phyloP scores from a whole-genome alignment of 64 coral and sea anemone genomes.

The Pocillopora verrucosa region DNA sequence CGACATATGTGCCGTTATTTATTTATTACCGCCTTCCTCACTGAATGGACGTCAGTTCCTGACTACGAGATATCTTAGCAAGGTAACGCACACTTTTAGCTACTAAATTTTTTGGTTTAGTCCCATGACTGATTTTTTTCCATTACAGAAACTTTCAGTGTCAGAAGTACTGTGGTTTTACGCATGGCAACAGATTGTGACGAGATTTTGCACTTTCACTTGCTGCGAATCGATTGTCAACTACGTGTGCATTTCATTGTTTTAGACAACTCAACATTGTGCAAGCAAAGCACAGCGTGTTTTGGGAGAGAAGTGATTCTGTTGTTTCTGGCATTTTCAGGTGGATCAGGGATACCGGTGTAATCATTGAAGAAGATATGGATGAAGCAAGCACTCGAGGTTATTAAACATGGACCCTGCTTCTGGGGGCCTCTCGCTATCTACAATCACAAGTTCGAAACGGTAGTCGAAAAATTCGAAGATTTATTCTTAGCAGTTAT shows the following conservation, averaged over 20 bases:
- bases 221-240: not conserved
- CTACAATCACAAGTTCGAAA: not conserved
- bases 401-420: conserved; percentile 24
- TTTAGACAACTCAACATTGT: not conserved
- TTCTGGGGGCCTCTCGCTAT: not conserved
- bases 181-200: not conserved
- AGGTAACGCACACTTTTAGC: too few relatives aligned
- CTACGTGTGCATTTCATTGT: not conserved
- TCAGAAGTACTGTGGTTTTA: too few relatives aligned
- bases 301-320: not conserved
- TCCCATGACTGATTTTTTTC: too few relatives aligned
- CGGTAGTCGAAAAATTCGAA: not conserved
- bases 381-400: not conserved
- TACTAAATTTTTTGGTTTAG: too few relatives aligned
- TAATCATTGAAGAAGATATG: conserved; percentile 7
- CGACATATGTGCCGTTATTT: not conserved
- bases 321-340: not conserved
- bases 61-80: too few relatives aligned
- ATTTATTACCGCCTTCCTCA: not conserved
- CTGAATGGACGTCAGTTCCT: too few relatives aligned
- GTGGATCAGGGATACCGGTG: conserved; percentile 1
- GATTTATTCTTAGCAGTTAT: not conserved
- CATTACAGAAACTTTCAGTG: too few relatives aligned
- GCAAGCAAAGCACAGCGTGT: not conserved
- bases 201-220: too few relatives aligned